A percentile compares a stretch with the other conserved stretches of the same genome.
Conservation (phyloP, 2,113 vertebrate genomes). For the Pimephales promelas region DNA sequence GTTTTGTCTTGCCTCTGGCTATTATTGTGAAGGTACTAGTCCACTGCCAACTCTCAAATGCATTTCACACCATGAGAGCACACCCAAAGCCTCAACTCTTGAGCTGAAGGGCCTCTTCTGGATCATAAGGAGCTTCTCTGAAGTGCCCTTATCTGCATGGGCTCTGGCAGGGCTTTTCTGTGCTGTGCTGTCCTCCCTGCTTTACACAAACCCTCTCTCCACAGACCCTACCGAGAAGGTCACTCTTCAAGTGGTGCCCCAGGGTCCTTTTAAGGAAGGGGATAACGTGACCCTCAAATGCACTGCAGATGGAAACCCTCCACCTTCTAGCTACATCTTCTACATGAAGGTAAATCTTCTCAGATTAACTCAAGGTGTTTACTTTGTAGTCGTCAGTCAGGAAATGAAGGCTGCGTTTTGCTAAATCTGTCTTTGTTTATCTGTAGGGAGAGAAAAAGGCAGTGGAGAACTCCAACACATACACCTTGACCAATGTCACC, state of each 20-base stretch:
- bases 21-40: constrained; percentile 52
- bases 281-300: constrained; percentile 91
- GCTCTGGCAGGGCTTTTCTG: neutral
- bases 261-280: constrained; percentile 84
- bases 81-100: constrained; percentile 40
- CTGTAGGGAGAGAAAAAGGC: constrained; percentile 65
- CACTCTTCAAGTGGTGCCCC: constrained; percentile 78
- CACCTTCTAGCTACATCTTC: constrained; percentile 89
- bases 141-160: constrained; percentile 50
- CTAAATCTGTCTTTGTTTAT: constrained; percentile 9
- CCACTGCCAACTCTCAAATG: constrained; percentile 52
- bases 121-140: constrained; percentile 44
- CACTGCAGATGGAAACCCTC: constrained; percentile 90
- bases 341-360: constrained; percentile 74
- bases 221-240: constrained; percentile 93
- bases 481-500: constrained; percentile 78
- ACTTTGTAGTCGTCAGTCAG: neutral
- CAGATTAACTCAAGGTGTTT: constrained; percentile 1
- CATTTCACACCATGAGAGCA: constrained; percentile 45
- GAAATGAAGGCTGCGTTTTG: neutral
- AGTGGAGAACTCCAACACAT: constrained; percentile 74
- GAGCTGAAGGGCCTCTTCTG: constrained; percentile 43
- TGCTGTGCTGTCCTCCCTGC: neutral
- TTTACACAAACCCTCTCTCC: constrained; percentile 54
- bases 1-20: constrained; percentile 61